Evolutionary conservation across 2,113 vertebrate genomes (phyloP).

Genomic region (Ciconia boyciana): DNA sequence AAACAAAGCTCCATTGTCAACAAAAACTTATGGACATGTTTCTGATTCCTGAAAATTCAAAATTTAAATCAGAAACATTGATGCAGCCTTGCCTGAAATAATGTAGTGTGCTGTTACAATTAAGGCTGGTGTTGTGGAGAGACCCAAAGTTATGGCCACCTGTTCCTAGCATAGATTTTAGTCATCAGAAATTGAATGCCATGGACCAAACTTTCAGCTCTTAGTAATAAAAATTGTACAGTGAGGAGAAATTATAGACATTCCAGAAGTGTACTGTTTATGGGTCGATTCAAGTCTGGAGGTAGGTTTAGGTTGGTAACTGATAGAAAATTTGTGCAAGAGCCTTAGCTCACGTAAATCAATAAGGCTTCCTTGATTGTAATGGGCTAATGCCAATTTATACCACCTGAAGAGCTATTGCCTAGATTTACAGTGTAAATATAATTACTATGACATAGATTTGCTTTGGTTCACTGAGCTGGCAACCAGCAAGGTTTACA

Average conservation of each 20-base stretch:
- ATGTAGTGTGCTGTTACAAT: neutral
- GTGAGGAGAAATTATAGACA: conserved; percentile 24
- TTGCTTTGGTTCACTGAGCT: conserved; percentile 43
- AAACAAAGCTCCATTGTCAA: neutral
- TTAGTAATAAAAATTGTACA: conserved; percentile 20
- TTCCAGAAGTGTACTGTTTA: conserved; percentile 19
- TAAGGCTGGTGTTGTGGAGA: neutral
- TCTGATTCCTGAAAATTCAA: neutral
- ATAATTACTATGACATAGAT: conserved; percentile 38
- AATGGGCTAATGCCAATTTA: conserved; percentile 24
- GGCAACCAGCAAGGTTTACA: conserved; percentile 8
- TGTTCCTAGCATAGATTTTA: conserved; percentile 15
- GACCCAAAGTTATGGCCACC: neutral
- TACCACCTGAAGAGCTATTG: conserved; percentile 32
- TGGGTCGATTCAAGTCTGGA: neutral
- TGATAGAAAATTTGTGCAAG: neutral
- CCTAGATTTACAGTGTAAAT: conserved; percentile 23
- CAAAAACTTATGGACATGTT: neutral
- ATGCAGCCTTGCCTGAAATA: neutral
- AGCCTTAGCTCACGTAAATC: conserved; percentile 11
- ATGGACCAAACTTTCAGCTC: neutral
- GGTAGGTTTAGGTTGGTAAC: neutral
- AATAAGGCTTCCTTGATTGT: neutral
- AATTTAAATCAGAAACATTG: neutral
- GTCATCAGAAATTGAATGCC: neutral